Base-by-base conservation (phyloP, 1,140 invertebrate genomes). In the Meloidogyne floridensis region DNA sequence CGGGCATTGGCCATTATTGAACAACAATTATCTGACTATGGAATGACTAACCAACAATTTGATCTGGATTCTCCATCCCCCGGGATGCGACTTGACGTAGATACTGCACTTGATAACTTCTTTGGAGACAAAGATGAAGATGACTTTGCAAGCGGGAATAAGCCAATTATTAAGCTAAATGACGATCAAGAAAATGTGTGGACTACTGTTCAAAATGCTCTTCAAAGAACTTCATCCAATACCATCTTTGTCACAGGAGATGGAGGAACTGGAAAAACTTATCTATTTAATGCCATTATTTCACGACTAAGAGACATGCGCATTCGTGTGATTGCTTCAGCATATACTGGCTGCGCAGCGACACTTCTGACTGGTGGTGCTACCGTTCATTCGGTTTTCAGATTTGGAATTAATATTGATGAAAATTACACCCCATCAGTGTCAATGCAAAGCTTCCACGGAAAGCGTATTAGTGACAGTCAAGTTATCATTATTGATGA, bases 401-500 rank as follows among this genome's bases (percentile, higher is more conserved):
- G 71, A 8, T 72, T 72, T 32, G 70, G 70, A 18, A 18, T 71
- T 5, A 32, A 71, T 71, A 71, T 71, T 71, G 32, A 71, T 71
- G 2, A 18, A 5, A 6, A 71, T 71, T 71, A 32, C 18, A 18
- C 32, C 18, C 70, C 70, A 5, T 18, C 70, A 71, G 32, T 71
- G 18, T 32, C 70, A 18, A 18, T 18, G 73, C 73, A 75, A 75
- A 75, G 73, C 53, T 75, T 75, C 9, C 73, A 75, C 73, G 73
- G 73, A 75, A 43, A 32, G 7, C 73, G 73, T 9, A 75, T 75
- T 9, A 75, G 73, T 43, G 32, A 32, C 3, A 51, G 32, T 9
- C n/a, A 75, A 75, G 73, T 75, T 4, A 75, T 75, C 9, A 75
- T 75, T 75, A 75, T 75, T 75, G 73, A 75, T 75, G 73, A 75